Evolutionary conservation across 2,888 invertebrate genomes (phyloP), one percentile per base, ranked within the genome.

Genomic region (Amiota communis): DNA sequence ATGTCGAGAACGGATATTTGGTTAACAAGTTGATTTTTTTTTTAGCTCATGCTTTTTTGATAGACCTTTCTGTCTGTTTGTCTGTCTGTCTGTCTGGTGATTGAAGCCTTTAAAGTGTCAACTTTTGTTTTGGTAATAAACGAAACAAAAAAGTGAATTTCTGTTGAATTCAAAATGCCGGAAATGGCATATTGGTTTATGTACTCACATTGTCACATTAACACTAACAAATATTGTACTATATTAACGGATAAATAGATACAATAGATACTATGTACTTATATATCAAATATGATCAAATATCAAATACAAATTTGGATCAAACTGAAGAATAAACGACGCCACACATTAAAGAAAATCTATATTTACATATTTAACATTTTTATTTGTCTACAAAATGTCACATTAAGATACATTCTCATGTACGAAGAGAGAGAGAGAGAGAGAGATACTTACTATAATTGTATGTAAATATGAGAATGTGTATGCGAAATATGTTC

Each of bases 111-210:
- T 13, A 20, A 13, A 63, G 36, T 36, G 63, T 63, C 63, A 63
- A 63, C 63, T 63, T 36, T 36, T 46, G 63, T 63, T 63, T 63
- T 13, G 36, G 63, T 23, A 23, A 13, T 63, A 63, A 36, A 13
- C 36, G 8, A 65, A 15, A 48, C 65, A 17, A 70, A 73, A 76
- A 77, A 78, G 78, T 70, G 57, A 73, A 76, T 83, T 83, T 84
- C 84, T 82, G 82, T 83, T 78, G 80, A 82, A 79, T 76, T 80
- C 83, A 84, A 83, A 82, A 84, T 83, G 82, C 83, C 84, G 83
- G 83, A 83, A 83, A 83, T 78, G 83, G 79, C 79, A 82, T 84
- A 83, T 84, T 83, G 82, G 84, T 83, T 23, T 51, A 20, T 23
- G 51, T 63, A 13, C n/a, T n/a, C 9, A 63, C 36, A 64, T 15